Base-by-base conservation (phyloP, 2,113 vertebrate genomes). In the Probosciger aterrimus region DNA sequence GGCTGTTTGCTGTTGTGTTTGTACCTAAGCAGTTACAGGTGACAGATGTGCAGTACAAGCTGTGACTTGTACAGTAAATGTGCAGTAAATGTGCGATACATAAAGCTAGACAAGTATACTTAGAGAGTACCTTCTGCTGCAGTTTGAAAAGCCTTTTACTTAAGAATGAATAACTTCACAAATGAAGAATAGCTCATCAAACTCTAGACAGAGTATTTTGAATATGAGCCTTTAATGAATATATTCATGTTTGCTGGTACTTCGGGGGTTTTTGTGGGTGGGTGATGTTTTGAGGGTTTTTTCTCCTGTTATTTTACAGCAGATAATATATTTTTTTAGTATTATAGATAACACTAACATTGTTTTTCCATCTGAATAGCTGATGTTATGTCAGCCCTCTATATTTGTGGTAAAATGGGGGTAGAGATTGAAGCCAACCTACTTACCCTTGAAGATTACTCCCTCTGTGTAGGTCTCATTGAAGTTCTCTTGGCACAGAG, bases 271-370 rank as follows among this genome's bases (percentile, higher is more conserved):
- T 68, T 6, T 39, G 11, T 2, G 20, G 27, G 4, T 31, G 14
- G 23, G 23, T 44, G 18, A 10, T 75, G 11, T 7, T 88, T 71
- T 68, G 44, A 41, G 28, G 1, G 0, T 24, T 62, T 89, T 59
- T 27, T 10, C 9, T 71, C 20, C 35, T 19, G 23, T 57, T 65
- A 31, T 33, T 55, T 88, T 65, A 74, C 12, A 81, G 68, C 14
- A 65, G 44, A 10, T 75, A 4, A 5, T 57, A 4, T 8, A 17
- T 76, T 74, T 44, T 44, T 76, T 17, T 62, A 35, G 46, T 22
- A 53, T 28, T 46, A 14, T 0, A 41, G 69, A 24, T 11, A 70
- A 7, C 31, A 33, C 3, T 20, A 44, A 0, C 2, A n/a, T 0
- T 60, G 24, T 13, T 91, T 63, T 75, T 59, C 30, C 24, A 33